phyloP scores from a whole-genome alignment of 2,888 invertebrate genomes.

The Plemyria rubiginata region DNA sequence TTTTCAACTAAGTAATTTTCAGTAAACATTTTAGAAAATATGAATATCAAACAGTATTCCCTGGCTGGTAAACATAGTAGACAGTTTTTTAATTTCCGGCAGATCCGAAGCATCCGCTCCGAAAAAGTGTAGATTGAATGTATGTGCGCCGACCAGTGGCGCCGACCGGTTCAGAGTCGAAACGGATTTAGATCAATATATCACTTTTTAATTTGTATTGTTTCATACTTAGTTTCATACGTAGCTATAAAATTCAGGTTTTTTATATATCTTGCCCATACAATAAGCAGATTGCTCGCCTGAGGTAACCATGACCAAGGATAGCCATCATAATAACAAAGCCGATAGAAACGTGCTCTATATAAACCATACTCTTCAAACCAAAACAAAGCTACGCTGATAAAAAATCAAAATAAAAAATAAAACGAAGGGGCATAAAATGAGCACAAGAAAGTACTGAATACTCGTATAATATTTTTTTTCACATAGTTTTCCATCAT shows the following conservation, averaged over 20 bases:
- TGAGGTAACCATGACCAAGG: too few species aligned
- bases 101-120: slow-evolving; percentile 66
- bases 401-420: too few species aligned
- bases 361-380: too few species aligned
- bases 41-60: slow-evolving; percentile 31
- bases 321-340: too few species aligned
- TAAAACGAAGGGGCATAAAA: too few species aligned
- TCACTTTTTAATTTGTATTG: slow-evolving; percentile 24
- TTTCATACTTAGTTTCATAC: neutral
- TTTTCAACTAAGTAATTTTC: too few species aligned
- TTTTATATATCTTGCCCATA: too few species aligned
- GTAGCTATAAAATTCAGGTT: too few species aligned
- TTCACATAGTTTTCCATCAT: slow-evolving; percentile 58
- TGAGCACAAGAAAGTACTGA: too few species aligned
- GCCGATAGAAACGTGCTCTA: too few species aligned
- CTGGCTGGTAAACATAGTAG: slow-evolving; percentile 53
- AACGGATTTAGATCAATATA: slow-evolving; percentile 37
- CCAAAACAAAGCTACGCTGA: too few species aligned
- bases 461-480: neutral
- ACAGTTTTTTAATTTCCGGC: slow-evolving; percentile 82
- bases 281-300: too few species aligned
- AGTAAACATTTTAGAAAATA: slow-evolving; percentile 33
- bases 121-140: slow-evolving; percentile 80
- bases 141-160: slow-evolving; percentile 50
- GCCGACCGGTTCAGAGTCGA: slow-evolving; percentile 39